These are phyloP conservation scores for Drosophila busckii DNA, from an alignment of 1,140 invertebrate genomes.

Conservation along the genomic window DNA sequence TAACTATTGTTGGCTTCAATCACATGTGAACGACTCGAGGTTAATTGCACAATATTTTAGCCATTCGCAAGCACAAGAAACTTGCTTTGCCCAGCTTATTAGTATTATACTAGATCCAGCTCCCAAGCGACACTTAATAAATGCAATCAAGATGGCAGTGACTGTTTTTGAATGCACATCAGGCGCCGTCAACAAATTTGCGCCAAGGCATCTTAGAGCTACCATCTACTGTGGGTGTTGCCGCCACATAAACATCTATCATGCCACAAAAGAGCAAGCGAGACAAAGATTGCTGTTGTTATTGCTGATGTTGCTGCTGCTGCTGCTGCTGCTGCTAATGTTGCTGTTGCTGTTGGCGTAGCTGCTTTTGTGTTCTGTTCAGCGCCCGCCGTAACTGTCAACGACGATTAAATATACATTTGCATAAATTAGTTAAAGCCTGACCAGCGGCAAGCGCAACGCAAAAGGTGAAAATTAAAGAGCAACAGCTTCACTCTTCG, in stretches of 20 bases:
- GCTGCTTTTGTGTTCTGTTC: constrained; percentile 28
- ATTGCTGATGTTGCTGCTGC: constrained; percentile 6
- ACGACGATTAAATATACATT: constrained; percentile 77
- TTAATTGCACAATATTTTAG: too few species aligned
- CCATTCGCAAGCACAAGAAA: too few species aligned
- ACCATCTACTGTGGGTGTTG: constrained; percentile 72
- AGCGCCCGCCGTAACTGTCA: constrained; percentile 72
- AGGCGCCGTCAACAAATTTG: constrained; percentile 72
- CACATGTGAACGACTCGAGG: too few species aligned
- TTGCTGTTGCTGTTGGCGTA: constrained; percentile 18
- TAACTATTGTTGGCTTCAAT: neutral
- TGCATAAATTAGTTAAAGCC: constrained; percentile 71
- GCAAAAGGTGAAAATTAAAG: constrained; percentile 67
- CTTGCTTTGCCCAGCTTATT: too few species aligned
- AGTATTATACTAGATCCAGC: too few species aligned
- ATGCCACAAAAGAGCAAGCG: constrained; percentile 57
- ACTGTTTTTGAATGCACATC: constrained; percentile 66
- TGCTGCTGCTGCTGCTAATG: neutral
- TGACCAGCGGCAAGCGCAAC: constrained; percentile 16
- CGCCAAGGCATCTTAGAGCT: constrained; percentile 54
- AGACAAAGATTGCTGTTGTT: constrained; percentile 25
- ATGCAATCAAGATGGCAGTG: too few species aligned
- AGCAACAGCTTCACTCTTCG: constrained; percentile 39
- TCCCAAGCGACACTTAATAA: too few species aligned
- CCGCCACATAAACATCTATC: constrained; percentile 73